A percentile compares a stretch with the other conserved stretches of the same genome.
Conservation (phyloP, 1,140 invertebrate species). For the Heliconius himera region DNA sequence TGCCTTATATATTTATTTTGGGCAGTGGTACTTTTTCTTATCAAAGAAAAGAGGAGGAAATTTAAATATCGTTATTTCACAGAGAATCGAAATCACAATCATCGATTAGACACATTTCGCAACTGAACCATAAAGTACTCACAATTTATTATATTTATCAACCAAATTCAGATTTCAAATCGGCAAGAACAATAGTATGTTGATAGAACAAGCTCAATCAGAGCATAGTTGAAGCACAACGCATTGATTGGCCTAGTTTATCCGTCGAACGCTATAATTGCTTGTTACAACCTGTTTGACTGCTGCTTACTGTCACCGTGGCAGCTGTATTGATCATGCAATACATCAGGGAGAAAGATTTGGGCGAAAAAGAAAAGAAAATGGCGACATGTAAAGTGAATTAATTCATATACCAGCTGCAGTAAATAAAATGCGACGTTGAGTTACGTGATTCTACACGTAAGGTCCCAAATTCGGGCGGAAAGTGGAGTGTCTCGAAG, state of each 20-base stretch:
- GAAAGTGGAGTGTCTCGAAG: too few species aligned
- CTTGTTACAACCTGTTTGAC: background rate
- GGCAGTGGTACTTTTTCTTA: too few species aligned
- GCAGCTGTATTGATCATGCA: too few species aligned
- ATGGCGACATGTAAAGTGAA: too few species aligned
- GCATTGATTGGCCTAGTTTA: constrained; percentile 9
- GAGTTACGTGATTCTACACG: background rate
- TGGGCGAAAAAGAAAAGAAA: too few species aligned
- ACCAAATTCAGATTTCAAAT: background rate
- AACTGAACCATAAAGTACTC: background rate
- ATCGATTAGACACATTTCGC: background rate
- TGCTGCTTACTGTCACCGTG: background rate
- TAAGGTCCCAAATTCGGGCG: background rate
- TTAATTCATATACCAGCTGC: too few species aligned
- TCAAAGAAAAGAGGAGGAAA: too few species aligned
- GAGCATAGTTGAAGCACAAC: background rate
- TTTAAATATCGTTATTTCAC: too few species aligned
- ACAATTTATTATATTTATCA: background rate
- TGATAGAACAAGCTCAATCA: background rate
- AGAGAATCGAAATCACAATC: too few species aligned
- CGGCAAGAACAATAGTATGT: background rate
- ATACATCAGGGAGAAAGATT: too few species aligned
- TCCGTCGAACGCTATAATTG: constrained; percentile 2
- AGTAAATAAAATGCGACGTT: background rate
- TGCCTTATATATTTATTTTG: too few species aligned